Evolutionary conservation across 1,140 invertebrate genomes (phyloP), one percentile per base, ranked within the genome.

Genomic region (Psix sp.): DNA sequence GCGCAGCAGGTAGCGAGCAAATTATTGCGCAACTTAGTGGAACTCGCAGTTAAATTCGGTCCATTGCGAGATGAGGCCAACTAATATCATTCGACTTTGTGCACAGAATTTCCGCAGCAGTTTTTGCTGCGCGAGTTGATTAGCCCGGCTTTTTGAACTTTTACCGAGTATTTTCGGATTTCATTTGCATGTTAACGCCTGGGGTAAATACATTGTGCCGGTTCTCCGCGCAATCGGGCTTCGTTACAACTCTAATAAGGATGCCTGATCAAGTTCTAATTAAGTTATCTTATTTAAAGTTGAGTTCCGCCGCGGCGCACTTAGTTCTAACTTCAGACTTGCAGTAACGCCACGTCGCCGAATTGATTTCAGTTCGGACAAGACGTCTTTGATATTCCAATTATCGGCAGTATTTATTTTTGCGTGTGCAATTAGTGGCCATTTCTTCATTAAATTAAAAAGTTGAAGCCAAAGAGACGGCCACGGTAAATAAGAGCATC

Each of bases 21-120:
- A 71, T 79, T 74, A 81, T 71, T 38, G 51, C 49, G 35, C 13
- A 39, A 43, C 46, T 40, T 57, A 46, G 63, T 46, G 24, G 49
- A 18, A 49, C n/a, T n/a, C n/a, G n/a, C n/a, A n/a, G n/a, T n/a
- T n/a, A n/a, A n/a, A n/a, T n/a, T n/a, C n/a, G n/a, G n/a, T 54
- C 59, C 29, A 49, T 52, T 11, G 40, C 35, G 62, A 72, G 51
- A 38, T 52, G 71, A n/a, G n/a, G n/a, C n/a, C n/a, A n/a, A n/a
- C n/a, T n/a, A n/a, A n/a, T n/a, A n/a, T n/a, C n/a, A n/a, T n/a
- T n/a, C n/a, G n/a, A n/a, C n/a, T n/a, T n/a, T n/a, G n/a, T n/a
- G n/a, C n/a, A n/a, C n/a, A n/a, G n/a, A n/a, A n/a, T n/a, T n/a
- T n/a, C n/a, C n/a, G n/a, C n/a, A 24, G 13, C 3, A 52, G 10